A percentile compares a stretch with the other conserved stretches of the same genome.
phyloP scores from a whole-genome alignment of 2,797 vertebrate genomes.

The Perodicticus potto region DNA sequence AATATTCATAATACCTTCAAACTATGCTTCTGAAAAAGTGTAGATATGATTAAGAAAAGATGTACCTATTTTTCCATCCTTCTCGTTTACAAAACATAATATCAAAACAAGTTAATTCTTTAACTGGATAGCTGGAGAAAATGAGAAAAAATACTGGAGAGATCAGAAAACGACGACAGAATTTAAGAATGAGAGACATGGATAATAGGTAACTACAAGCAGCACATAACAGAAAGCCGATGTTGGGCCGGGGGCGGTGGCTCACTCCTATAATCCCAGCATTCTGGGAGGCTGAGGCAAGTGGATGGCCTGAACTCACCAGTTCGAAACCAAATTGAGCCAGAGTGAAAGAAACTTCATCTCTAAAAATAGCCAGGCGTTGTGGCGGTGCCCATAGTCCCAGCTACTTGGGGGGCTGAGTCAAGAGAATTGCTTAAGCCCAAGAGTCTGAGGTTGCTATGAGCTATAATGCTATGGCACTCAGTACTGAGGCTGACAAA shows the following conservation, averaged over 20 bases:
- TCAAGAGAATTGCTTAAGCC: no score
- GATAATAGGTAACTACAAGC: neutral
- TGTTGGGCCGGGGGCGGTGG: neutral
- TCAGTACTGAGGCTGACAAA: no score
- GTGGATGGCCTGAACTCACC: no score
- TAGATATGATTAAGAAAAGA: neutral
- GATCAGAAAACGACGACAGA: slow-evolving; percentile 23
- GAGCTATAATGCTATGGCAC: no score
- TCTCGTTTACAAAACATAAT: slow-evolving; percentile 12
- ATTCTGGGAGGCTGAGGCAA: no score
- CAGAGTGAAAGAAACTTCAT: no score
- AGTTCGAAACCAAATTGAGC: no score
- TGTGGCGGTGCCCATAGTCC: no score
- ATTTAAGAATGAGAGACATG: neutral
- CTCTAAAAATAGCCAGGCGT: no score
- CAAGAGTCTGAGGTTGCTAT: no score
- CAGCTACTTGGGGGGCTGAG: no score
- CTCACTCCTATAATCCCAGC: no score
- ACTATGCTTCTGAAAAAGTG: neutral
- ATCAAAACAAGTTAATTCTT: slow-evolving; percentile 47
- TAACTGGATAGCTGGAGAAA: neutral
- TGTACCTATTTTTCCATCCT: neutral
- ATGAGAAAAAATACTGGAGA: neutral
- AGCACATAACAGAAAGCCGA: neutral
- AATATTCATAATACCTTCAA: slow-evolving; percentile 49